Evolutionary conservation across 2,113 vertebrate genomes (phyloP), one percentile per base, ranked within the genome.

Genomic region (Serilophus lunatus): DNA sequence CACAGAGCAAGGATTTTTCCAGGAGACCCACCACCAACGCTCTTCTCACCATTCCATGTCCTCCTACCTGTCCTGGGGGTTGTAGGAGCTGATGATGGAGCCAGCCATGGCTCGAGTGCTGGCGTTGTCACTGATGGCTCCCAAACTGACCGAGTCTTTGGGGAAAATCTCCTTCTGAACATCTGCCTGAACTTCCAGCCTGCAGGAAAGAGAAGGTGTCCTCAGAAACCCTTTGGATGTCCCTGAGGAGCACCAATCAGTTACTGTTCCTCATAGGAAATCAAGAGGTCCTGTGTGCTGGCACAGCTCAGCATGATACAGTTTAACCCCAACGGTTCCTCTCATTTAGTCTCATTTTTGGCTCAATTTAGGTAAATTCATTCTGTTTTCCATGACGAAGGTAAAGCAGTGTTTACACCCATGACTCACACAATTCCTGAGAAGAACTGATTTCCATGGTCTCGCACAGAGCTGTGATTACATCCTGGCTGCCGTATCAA

Each of bases 31-130:
- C 38, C 12, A 26, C 29, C 81, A 59, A 18, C 5, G 7, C 19
- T 7, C 54, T 14, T 3, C 47, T 47, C 74, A 38, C n/a, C 77
- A 9, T 12, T 4, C 1, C 31, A 2, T 2, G 2, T 56, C 97
- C 93, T 97, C 98, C 95, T 95, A 99, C 99, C 99, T 99, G 98
- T 99, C 99, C 92, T 99, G 99, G 79, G 99, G 98, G 59, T 99
- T 99, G 98, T 99, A 99, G 94, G 99, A 99, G 95, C 99, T 99
- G 97, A 99, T 99, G 97, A 99, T 99, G 97, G 99, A 99, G 38
- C 99, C 99, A n/a, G 99, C 99, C 99, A 99, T 99, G 74, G 99
- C 99, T 33, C 99, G 97, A 78, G 99, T 99, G 98, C 99, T 99
- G 97, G 99, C 99, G 3, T 98, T 99, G 98, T 99, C 99, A 2